A percentile compares a stretch with the other conserved stretches of the same genome.
These are phyloP conservation scores for Phalacrocorax carbo DNA, from an alignment of 2,113 vertebrate genomes.

Conservation along the genomic window DNA sequence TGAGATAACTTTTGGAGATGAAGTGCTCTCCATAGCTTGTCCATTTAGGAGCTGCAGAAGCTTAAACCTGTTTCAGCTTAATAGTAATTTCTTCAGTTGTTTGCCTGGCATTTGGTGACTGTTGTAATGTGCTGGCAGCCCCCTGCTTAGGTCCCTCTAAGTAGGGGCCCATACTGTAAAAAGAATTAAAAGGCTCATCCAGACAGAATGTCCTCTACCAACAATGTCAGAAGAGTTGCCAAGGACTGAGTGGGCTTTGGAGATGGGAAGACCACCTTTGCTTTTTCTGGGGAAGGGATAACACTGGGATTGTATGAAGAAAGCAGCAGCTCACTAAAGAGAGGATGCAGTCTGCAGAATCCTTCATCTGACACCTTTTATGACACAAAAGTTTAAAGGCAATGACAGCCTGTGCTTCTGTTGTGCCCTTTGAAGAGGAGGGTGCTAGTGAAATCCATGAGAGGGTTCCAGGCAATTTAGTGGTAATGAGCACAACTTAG, in stretches of 20 bases:
- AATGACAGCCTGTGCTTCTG: background rate
- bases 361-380: background rate
- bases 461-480: background rate
- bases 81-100: accelerated
- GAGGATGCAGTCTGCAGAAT: background rate
- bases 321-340: background rate
- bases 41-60: background rate
- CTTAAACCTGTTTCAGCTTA: background rate
- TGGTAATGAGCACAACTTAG: background rate
- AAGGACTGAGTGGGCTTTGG: background rate
- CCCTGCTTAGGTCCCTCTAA: background rate
- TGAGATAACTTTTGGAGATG: background rate
- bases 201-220: background rate
- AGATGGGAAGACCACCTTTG: background rate
- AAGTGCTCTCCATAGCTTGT: background rate
- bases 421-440: background rate
- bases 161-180: background rate
- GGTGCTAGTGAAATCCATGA: background rate
- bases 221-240: background rate
- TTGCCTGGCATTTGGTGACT: background rate
- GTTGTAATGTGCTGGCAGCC: background rate
- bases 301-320: background rate
- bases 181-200: background rate
- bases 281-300: background rate
- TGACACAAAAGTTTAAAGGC: background rate